Evolutionary conservation across 2,113 vertebrate genomes (phyloP).

Genomic region (Coryphaenoides rupestris): DNA sequence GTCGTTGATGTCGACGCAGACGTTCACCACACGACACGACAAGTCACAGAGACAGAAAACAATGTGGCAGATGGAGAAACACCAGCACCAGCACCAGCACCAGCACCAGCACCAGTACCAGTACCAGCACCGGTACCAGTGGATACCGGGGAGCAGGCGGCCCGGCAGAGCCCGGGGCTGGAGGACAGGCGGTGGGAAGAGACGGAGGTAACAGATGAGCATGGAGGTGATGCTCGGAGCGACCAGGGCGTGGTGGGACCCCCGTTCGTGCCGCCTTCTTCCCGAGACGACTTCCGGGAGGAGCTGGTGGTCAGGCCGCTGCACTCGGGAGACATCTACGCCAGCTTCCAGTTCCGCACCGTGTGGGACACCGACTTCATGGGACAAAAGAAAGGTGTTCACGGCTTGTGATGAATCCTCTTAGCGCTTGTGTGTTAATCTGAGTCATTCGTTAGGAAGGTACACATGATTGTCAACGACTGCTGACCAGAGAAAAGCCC

Average conservation of each 20-base stretch:
- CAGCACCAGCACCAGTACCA: too few relatives aligned
- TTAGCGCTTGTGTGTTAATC: too few relatives aligned
- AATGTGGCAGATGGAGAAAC: not conserved
- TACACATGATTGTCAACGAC: too few relatives aligned
- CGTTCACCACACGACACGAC: constrained; percentile 12
- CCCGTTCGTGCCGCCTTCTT: constrained; percentile 22
- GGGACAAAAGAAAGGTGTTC: not conserved
- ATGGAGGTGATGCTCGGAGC: not conserved
- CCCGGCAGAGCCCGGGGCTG: not conserved
- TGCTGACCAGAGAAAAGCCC: too few relatives aligned
- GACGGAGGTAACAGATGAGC: not conserved
- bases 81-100: too few relatives aligned
- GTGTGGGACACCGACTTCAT: constrained; percentile 82
- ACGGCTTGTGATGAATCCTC: not conserved
- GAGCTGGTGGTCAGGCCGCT: constrained; percentile 88
- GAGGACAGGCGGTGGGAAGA: not conserved
- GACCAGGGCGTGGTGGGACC: constrained; percentile 11
- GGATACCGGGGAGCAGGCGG: too few relatives aligned
- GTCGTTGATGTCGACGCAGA: not conserved
- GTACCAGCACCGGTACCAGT: too few relatives aligned
- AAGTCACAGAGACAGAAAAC: not conserved
- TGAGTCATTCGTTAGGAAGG: too few relatives aligned
- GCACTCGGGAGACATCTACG: constrained; percentile 86
- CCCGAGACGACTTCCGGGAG: constrained; percentile 78
- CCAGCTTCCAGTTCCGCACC: constrained; percentile 92